Percentiles rank a stretch among this genome's conserved stretches.
These are phyloP conservation scores for Urocyon cinereoargenteus DNA, from an alignment of 2,797 vertebrate genomes.

Conservation along the genomic window DNA sequence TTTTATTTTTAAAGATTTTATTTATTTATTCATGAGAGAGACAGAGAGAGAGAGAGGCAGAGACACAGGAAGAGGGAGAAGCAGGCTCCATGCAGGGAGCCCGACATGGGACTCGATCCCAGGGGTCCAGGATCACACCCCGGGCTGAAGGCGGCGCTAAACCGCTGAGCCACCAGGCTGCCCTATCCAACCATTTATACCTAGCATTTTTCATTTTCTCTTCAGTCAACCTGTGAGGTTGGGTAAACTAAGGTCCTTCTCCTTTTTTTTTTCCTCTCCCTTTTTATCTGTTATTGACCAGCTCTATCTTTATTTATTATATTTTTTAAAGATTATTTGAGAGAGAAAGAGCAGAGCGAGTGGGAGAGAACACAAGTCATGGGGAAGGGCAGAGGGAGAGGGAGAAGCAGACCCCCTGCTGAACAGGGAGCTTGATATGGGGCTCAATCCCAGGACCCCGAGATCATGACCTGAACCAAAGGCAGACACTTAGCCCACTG, in stretches of 20 bases:
- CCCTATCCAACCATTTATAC: not conserved
- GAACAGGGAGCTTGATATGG: not conserved
- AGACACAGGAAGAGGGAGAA: too few relatives aligned
- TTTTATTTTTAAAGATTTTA: not conserved
- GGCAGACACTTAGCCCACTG: not conserved
- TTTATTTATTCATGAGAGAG: too few relatives aligned
- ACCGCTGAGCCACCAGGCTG: too few relatives aligned
- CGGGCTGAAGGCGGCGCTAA: too few relatives aligned
- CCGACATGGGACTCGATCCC: too few relatives aligned
- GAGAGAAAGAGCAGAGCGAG: not conserved
- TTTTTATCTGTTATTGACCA: not conserved
- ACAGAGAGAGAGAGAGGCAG: too few relatives aligned
- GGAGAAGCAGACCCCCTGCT: not conserved
- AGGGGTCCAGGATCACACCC: too few relatives aligned
- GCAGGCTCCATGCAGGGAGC: too few relatives aligned
- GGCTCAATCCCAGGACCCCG: not conserved
- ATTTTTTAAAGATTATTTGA: not conserved
- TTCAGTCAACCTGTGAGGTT: not conserved
- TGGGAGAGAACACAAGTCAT: not conserved
- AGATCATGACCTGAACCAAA: not conserved
- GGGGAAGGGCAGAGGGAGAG: not conserved
- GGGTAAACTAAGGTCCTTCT: not conserved
- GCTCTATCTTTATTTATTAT: not conserved
- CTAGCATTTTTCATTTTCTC: slow-evolving; percentile 49
- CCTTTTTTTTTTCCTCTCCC: not conserved